Evolutionary conservation across 2,113 vertebrate species (phyloP), one percentile per base, ranked within the genome.

Genomic region (Gallinago jamesoni): DNA sequence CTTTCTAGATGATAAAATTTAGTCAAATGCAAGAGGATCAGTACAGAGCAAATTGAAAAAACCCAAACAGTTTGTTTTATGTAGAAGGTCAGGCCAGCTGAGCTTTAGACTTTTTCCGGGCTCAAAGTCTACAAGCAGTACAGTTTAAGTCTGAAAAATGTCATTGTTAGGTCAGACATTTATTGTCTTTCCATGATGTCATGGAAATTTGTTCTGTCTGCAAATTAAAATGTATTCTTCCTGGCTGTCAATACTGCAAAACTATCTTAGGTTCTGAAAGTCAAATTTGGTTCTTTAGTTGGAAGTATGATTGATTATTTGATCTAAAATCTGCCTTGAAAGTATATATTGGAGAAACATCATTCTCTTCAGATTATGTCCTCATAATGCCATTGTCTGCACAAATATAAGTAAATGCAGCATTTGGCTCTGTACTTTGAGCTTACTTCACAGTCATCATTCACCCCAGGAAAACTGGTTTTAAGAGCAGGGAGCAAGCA

Each of bases 391-490:
- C 76, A 81, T 88, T 96, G 94, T 97, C 89, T 94, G 83, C 86
- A 91, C 87, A 93, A 96, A 95, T 89, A 79, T 84, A 94, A 94
- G 93, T 94, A 95, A 96, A 94, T 94, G 89, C 73, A 95, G 74
- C 70, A 92, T 83, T 96, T 96, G 92, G 95, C 94, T 94, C 93
- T 67, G 69, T 75, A 79, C 79, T 90, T 89, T 27, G 35, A 88
- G 95, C 96, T 96, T 95, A 96, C 91, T 92, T 95, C 96, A 96
- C 67, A 95, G 89, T 82, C 93, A 93, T 96, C 84, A 95, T 66
- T 97, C 93, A 96, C 59, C 33, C 31, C 43, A 73, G 45, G 10
- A 89, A 67, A 89, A 82, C 56, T 64, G 74, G 22, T 79, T 91
- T 85, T 41, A 64, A 73, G 62, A 94, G 50, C 2, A 87, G 56